These are phyloP conservation scores for Hoplostethus mediterraneus DNA, from an alignment of 2,797 vertebrate genomes.

Conservation along the genomic window DNA sequence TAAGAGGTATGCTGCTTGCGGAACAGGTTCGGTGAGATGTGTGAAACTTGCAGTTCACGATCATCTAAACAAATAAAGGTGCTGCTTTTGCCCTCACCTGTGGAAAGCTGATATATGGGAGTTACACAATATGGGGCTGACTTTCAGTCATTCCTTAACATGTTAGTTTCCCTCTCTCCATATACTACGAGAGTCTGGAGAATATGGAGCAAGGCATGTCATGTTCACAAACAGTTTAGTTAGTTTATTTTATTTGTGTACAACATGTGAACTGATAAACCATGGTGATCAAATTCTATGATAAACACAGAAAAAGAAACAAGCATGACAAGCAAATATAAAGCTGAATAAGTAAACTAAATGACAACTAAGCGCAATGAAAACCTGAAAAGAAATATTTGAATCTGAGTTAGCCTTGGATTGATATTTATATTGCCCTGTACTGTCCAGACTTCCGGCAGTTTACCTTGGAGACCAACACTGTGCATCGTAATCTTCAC, in stretches of 20 bases:
- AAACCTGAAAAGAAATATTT: background rate
- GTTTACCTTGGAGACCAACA: conserved; percentile 81
- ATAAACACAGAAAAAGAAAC: background rate
- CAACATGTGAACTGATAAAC: background rate
- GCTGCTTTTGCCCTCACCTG: conserved; percentile 6
- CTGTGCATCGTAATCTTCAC: conserved; percentile 77
- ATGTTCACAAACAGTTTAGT: background rate
- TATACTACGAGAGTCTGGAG: no score
- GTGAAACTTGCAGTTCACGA: conserved; percentile 25
- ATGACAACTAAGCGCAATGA: background rate
- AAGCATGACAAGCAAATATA: background rate
- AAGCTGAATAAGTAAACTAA: background rate
- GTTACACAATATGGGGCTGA: background rate
- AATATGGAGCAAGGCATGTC: background rate
- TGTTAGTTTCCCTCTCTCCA: background rate
- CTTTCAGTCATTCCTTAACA: conserved; percentile 5
- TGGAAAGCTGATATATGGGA: background rate
- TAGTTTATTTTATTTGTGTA: background rate
- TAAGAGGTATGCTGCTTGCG: conserved; percentile 36
- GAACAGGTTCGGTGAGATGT: conserved; percentile 71
- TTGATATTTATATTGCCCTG: background rate
- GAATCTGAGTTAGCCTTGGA: background rate
- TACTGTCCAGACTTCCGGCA: conserved; percentile 73
- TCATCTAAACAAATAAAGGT: conserved; percentile 67
- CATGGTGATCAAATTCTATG: no score